These are phyloP conservation scores for Salvelinus alpinus DNA, from an alignment of 2,113 vertebrate genomes.

Conservation along the genomic window DNA sequence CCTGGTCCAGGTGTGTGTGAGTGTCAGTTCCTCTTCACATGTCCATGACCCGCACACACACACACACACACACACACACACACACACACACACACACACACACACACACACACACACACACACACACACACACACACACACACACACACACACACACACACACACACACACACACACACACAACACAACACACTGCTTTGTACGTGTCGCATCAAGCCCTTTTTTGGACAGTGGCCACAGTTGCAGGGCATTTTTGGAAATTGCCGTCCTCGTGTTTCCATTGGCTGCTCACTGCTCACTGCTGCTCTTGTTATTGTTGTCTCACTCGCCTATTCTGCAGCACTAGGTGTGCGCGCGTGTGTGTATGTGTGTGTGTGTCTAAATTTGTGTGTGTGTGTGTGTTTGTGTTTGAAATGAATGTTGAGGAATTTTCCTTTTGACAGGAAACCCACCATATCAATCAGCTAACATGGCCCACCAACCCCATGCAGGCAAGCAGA, in stretches of 20 bases:
- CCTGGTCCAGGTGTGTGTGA: constrained; percentile 44
- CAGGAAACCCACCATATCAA: constrained; percentile 88
- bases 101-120: constrained; percentile 1
- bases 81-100: background rate
- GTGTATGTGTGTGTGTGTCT: background rate
- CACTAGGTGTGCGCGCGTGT: background rate
- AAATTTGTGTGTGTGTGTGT: background rate
- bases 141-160: too few relatives aligned
- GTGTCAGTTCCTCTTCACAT: constrained; percentile 57
- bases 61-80: too few relatives aligned
- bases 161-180: too few relatives aligned
- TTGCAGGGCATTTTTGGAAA: constrained; percentile 41
- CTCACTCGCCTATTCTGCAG: background rate
- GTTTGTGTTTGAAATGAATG: background rate
- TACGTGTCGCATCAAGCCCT: constrained; percentile 11
- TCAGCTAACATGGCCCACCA: constrained; percentile 77
- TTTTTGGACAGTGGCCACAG: constrained; percentile 52
- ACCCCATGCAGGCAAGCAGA: constrained; percentile 44
- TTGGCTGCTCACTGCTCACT: constrained; percentile 9
- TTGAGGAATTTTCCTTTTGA: constrained; percentile 53
- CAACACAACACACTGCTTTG: background rate
- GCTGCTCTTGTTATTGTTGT: constrained; percentile 15
- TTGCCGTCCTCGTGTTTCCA: constrained; percentile 24
- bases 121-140: constrained; percentile 17
- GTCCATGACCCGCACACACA: constrained; percentile 41